Base-by-base conservation (phyloP, 2,113 vertebrate genomes). In the Trachemys scripta region DNA sequence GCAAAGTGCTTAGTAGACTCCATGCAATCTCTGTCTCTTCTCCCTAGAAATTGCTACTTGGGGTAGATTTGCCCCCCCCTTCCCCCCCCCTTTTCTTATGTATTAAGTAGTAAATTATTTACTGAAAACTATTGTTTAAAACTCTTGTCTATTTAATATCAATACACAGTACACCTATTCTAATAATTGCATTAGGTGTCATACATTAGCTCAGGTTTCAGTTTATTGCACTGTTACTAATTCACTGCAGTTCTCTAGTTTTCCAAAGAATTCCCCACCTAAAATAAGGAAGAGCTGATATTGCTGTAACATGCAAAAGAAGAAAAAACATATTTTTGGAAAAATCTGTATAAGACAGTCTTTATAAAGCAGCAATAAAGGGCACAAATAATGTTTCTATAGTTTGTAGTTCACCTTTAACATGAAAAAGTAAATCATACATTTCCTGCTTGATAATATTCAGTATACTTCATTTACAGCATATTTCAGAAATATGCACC, bases 301-400 rank as follows among this genome's bases (percentile, higher is more conserved):
- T 12, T 65, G 54, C 81, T 65, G 49, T 75, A 51, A 80, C 5
- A 82, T 0, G 3, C 54, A 59, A 75, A 62, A 54, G 14, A 94
- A 84, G 92, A 78, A 51, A 80, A 76, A 59, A 54, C 31, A 31
- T 12, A 59, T 29, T 59, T 57, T 59, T 29, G 12, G 11, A 59
- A 80, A 53, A 38, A 35, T 31, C 25, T 69, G 51, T n/a, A 96
- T 95, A 85, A 25, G 10, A 95, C 42, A 84, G 38, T 82, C 90
- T 88, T 88, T 49, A 81, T 92, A 89, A 95, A 88, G 47, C 8
- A 62, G 1, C 45, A 90, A 95, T 76, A 78, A 96, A 90, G 76
- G 90, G 87, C 56, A 85, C 88, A 72, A 42, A n/a, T 49, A 89
- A 80, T 5, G 42, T 42, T 87, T 72, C 78, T 16, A 35, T 13